Evolutionary conservation across 2,113 vertebrate genomes (phyloP).

Genomic region (Nibea albiflora): DNA sequence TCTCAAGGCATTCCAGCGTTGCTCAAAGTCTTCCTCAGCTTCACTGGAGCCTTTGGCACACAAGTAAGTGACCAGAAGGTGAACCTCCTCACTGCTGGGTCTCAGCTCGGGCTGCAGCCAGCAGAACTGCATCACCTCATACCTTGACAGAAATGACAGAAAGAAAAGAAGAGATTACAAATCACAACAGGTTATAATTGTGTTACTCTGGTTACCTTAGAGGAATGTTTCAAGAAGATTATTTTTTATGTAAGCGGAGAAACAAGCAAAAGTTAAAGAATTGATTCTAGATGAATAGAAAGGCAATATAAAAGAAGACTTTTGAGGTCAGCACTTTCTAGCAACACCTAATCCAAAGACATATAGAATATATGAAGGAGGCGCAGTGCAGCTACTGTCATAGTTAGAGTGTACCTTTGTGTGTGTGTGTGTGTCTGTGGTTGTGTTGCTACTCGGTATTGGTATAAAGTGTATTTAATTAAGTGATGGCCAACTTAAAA

Average conservation of each 20-base stretch:
- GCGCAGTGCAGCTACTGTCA: conserved; percentile 44
- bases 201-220: neutral
- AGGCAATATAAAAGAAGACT: neutral
- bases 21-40: conserved; percentile 93
- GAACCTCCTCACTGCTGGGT: conserved; percentile 94
- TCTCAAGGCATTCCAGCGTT: conserved; percentile 94
- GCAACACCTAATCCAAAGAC: conserved; percentile 15
- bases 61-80: conserved; percentile 94
- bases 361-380: conserved; percentile 26
- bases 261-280: neutral
- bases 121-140: conserved; percentile 99
- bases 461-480: conserved; percentile 12
- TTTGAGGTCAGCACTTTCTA: conserved; percentile 43
- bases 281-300: neutral
- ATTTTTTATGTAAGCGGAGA: neutral
- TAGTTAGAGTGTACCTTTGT: conserved; percentile 25
- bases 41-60: conserved; percentile 92
- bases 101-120: conserved; percentile 98
- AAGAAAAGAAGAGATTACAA: neutral
- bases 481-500: conserved; percentile 44
- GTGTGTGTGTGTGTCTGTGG: conserved; percentile 26
- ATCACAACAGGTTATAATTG: neutral
- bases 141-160: conserved; percentile 84
- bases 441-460: conserved; percentile 2
- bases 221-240: neutral